Percentiles rank a stretch among this genome's conserved stretches.
These are phyloP conservation scores for Bubo blakistoni DNA, from an alignment of 2,113 vertebrate species.

Conservation along the genomic window DNA sequence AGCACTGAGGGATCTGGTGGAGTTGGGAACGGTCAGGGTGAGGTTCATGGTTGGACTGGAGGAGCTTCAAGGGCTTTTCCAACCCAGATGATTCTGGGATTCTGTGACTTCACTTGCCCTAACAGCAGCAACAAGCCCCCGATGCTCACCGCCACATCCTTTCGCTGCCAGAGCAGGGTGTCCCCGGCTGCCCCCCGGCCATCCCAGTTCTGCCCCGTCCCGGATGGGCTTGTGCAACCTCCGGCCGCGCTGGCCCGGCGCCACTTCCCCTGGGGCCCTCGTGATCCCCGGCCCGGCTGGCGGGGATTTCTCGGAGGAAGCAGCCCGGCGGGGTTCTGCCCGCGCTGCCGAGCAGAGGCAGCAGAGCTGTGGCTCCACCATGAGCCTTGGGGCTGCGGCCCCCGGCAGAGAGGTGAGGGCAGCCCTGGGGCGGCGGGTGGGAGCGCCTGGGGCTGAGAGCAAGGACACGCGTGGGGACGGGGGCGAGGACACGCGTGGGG, in stretches of 20 bases:
- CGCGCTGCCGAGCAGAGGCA: fast-evolving
- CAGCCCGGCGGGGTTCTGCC: neutral
- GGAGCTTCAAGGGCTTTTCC: too few species aligned
- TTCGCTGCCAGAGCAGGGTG: neutral
- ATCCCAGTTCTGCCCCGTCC: neutral
- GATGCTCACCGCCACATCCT: fast-evolving
- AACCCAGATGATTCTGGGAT: too few species aligned
- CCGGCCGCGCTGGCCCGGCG: neutral
- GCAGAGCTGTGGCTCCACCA: neutral
- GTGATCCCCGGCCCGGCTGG: neutral
- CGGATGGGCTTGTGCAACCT: neutral
- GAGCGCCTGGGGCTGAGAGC: too few species aligned
- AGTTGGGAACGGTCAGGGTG: too few species aligned
- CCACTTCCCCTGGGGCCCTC: neutral
- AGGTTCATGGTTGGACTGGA: too few species aligned
- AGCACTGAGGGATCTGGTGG: too few species aligned
- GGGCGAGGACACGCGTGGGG: neutral
- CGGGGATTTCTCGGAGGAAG: neutral
- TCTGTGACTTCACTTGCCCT: too few species aligned
- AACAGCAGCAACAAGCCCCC: fast-evolving
- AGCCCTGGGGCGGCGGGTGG: fast-evolving
- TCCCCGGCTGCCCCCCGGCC: neutral
- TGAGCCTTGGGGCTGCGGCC: neutral
- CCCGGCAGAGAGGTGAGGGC: neutral
- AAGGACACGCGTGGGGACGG: fast-evolving